Evolutionary conservation across 1,140 invertebrate species (phyloP).

Genomic region (Drosophila lacertosa): DNA sequence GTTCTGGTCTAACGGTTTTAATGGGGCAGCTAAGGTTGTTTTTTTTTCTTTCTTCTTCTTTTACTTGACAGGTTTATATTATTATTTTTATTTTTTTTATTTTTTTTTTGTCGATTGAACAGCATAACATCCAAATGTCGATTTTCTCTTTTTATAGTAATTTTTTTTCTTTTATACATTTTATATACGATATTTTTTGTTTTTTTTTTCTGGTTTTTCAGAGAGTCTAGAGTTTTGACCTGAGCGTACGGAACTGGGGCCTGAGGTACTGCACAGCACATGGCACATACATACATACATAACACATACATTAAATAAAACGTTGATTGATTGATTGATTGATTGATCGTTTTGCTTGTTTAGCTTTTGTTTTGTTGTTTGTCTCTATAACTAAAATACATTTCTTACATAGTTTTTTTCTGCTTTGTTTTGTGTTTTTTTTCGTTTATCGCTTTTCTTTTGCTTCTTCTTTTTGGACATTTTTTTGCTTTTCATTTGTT

Average conservation of each 20-base stretch:
- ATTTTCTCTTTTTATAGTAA: slow-evolving; percentile 72
- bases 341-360: slow-evolving; percentile 23
- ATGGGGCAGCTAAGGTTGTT: slow-evolving; percentile 33
- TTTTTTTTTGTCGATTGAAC: slow-evolving; percentile 67
- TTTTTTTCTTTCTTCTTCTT: slow-evolving; percentile 20
- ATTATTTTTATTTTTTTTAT: slow-evolving; percentile 24
- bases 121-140: slow-evolving; percentile 84
- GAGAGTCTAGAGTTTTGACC: slow-evolving; percentile 18
- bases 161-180: slow-evolving; percentile 63
- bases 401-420: slow-evolving; percentile 41
- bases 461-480: slow-evolving; percentile 35
- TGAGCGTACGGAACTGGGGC: slow-evolving; percentile 47
- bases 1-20: slow-evolving; percentile 45
- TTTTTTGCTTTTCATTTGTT: slow-evolving; percentile 42
- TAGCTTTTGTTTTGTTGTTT: slow-evolving; percentile 24
- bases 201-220: slow-evolving; percentile 22
- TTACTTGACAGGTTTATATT: slow-evolving; percentile 11
- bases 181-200: slow-evolving; percentile 50
- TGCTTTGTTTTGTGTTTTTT: slow-evolving; percentile 56
- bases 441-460: slow-evolving; percentile 45
- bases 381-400: slow-evolving; percentile 27
- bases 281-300: slow-evolving; percentile 46
- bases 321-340: slow-evolving; percentile 15
- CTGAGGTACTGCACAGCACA: slow-evolving; percentile 81
- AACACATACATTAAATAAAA: slow-evolving; percentile 10